Evolutionary conservation across 1,140 invertebrate genomes (phyloP).

Genomic region (Bombus haemorrhoidalis): DNA sequence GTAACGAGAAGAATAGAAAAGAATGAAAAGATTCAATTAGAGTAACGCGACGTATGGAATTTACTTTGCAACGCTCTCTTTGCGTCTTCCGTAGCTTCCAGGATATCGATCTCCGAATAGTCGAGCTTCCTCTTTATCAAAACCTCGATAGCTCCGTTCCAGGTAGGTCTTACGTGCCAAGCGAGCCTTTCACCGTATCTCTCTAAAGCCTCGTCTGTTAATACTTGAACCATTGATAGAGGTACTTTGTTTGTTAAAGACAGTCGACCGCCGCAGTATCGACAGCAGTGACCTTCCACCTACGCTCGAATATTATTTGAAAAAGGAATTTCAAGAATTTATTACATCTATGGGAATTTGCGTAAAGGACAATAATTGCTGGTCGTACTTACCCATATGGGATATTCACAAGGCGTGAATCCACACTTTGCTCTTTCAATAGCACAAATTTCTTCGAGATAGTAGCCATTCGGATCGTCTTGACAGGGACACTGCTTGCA

Average conservation of each 20-base stretch:
- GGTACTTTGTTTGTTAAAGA: conserved; percentile 56
- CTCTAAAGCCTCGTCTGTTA: conserved; percentile 62
- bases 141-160: conserved; percentile 68
- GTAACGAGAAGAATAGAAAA: not conserved
- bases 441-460: conserved; percentile 76
- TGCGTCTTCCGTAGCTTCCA: conserved; percentile 64
- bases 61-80: conserved; percentile 55
- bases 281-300: conserved; percentile 80
- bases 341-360: too few species aligned
- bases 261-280: conserved; percentile 76
- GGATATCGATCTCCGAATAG: conserved; percentile 68
- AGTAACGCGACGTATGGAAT: not conserved
- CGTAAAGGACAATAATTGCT: not conserved
- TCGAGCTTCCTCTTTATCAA: conserved; percentile 72
- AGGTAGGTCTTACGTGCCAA: conserved; percentile 74
- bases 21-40: rapidly evolving
- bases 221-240: conserved; percentile 54
- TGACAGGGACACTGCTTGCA: conserved; percentile 76
- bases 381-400: conserved; percentile 69
- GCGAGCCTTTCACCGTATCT: conserved; percentile 58
- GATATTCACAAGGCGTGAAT: conserved; percentile 69
- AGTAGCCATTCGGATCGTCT: conserved; percentile 63
- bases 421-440: conserved; percentile 73
- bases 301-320: conserved; percentile 31
- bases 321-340: too few species aligned